These are phyloP conservation scores for Piscicola geometra DNA, from an alignment of 2,888 invertebrate species.

Conservation along the genomic window DNA sequence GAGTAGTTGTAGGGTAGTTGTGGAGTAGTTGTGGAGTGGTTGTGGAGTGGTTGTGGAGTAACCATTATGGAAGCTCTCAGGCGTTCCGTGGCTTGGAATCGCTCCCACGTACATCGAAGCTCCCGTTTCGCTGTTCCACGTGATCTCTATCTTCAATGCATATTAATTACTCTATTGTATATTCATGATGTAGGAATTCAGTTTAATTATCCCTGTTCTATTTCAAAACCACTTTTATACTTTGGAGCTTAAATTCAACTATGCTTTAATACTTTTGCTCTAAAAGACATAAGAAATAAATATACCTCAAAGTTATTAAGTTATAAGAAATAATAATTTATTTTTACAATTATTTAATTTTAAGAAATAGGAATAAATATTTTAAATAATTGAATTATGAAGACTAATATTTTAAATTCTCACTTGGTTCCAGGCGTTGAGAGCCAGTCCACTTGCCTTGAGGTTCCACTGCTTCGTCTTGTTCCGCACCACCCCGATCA, in stretches of 20 bases:
- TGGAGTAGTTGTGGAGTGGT: too few species aligned
- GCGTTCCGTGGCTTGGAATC: neutral
- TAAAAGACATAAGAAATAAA: too few species aligned
- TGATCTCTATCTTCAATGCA: conserved; percentile 21
- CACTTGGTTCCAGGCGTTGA: conserved; percentile 27
- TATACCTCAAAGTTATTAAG: too few species aligned
- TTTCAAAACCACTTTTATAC: too few species aligned
- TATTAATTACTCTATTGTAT: too few species aligned
- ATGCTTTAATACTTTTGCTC: too few species aligned
- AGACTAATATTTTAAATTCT: neutral
- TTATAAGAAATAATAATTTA: neutral
- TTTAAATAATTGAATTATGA: neutral
- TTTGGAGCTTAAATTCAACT: too few species aligned
- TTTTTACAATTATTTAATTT: neutral
- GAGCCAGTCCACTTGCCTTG: neutral
- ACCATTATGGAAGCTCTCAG: neutral
- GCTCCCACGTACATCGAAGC: conserved; percentile 17
- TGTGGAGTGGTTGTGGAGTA: neutral
- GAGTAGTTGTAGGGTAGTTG: too few species aligned
- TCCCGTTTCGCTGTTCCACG: conserved; percentile 13
- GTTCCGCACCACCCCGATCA: conserved; percentile 24
- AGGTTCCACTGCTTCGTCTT: conserved; percentile 47
- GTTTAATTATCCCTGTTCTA: too few species aligned
- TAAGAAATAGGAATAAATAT: neutral
- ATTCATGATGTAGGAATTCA: too few species aligned